These are phyloP conservation scores for Drosophila lacicola DNA, from an alignment of 2,888 invertebrate genomes.

Conservation along the genomic window DNA sequence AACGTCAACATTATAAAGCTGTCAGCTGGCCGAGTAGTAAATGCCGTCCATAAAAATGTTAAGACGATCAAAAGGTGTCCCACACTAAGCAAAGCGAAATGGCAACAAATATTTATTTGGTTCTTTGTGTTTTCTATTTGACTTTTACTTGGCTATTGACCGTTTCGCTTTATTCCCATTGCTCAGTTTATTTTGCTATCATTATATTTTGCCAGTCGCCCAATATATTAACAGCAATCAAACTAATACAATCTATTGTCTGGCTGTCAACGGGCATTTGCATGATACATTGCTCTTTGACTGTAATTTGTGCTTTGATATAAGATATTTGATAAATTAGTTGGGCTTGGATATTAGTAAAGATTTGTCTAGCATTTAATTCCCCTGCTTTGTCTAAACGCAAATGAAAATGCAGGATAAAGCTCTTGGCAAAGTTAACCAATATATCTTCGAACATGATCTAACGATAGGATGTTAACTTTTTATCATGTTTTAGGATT, in stretches of 20 bases:
- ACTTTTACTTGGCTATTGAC: constrained; percentile 23
- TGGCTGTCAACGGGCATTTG: constrained; percentile 21
- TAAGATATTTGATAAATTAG: not conserved
- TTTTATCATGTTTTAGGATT: too few relatives aligned
- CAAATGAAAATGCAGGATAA: too few relatives aligned
- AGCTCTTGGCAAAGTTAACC: not conserved
- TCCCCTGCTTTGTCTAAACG: too few relatives aligned
- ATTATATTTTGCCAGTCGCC: constrained; percentile 17
- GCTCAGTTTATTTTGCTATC: constrained; percentile 41
- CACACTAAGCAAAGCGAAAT: constrained; percentile 16
- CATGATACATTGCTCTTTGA: constrained; percentile 23
- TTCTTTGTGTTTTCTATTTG: constrained; percentile 11
- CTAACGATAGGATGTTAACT: too few relatives aligned
- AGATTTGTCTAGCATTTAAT: not conserved
- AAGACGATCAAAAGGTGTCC: constrained; percentile 4
- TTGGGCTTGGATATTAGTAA: not conserved
- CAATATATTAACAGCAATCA: constrained; percentile 9
- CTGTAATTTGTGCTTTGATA: not conserved
- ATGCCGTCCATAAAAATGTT: constrained; percentile 22
- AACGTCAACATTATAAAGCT: constrained; percentile 32
- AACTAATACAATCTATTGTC: constrained; percentile 20
- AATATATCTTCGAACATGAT: not conserved
- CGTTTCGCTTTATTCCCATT: constrained; percentile 32
- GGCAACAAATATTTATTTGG: constrained; percentile 16
- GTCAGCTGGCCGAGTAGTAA: constrained; percentile 36